These are phyloP conservation scores for Schizopygopsis pylzovi DNA, from an alignment of 2,797 vertebrate species.

Conservation along the genomic window DNA sequence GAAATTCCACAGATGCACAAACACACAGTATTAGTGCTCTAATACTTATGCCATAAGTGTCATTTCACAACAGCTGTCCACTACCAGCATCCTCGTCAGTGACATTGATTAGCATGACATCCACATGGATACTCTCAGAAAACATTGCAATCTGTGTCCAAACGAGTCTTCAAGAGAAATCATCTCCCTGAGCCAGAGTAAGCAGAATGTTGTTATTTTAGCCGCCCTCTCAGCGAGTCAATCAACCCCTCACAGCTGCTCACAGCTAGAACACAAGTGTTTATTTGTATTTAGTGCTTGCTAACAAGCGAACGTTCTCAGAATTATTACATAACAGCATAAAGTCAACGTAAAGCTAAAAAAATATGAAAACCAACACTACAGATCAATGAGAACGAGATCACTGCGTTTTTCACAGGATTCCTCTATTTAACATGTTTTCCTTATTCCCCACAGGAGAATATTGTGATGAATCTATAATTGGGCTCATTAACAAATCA, in stretches of 20 bases:
- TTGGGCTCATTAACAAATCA: background rate
- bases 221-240: background rate
- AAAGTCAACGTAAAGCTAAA: constrained; percentile 17
- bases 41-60: background rate
- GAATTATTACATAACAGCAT: constrained; percentile 20
- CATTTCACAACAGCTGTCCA: constrained; percentile 12
- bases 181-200: background rate
- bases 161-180: background rate
- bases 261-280: constrained; percentile 26
- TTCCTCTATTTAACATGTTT: background rate
- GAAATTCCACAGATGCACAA: constrained; percentile 8
- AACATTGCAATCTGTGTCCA: background rate
- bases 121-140: background rate
- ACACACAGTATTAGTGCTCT: background rate
- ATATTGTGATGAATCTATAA: background rate
- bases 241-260: background rate
- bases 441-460: background rate
- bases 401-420: background rate
- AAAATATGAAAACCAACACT: constrained; percentile 2
- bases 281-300: constrained; percentile 29
- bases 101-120: background rate
- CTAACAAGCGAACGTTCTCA: background rate
- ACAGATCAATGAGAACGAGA: constrained; percentile 1
- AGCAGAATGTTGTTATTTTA: background rate
- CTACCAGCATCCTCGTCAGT: background rate